Base-by-base conservation (phyloP, 2,113 vertebrate species). In the Lagopus leucura region DNA sequence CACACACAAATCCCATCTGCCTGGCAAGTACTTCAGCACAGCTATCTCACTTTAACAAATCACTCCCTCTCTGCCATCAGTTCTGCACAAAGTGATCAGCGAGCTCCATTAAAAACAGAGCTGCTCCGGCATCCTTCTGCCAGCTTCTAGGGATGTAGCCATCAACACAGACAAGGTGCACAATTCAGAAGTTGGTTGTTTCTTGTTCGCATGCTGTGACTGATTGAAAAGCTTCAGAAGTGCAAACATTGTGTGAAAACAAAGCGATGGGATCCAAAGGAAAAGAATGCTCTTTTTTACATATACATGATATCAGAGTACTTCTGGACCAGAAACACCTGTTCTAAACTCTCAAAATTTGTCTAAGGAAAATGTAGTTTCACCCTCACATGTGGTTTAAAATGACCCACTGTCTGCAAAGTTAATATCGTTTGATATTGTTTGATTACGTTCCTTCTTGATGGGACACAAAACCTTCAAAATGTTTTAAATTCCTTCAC, bases 81-180 rank as follows among this genome's bases (percentile, higher is more conserved):
- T 43, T 80, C 77, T 65, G 36, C 40, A 50, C 2, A 1, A 75
- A 93, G 70, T 10, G 6, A 65, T 67, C 25, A 45, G 76, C 18
- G 40, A 43, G 55, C 24, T 85, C 48, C n/a, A 24, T 36, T 67
- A 19, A 54, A 91, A 83, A 57, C 6, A 61, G 43, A 74, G 58
- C 42, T 75, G 21, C 21, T 47, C 40, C 11, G 19, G 13, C 36
- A 60, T 48, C 32, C 60, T 64, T 91, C 80, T 60, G 38, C 57
- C 28, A 88, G 66, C 30, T 32, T 48, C 40, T 88, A 30, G 45
- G 71, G 18, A 28, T 65, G 75, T n/a, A 83, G 1, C 45, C 40
- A 32, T 3, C 30, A 75, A 1, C 0, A 1, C 42, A 72, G 43
- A 57, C 0, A 13, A 84, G 71, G 47, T 34, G 55, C 34, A 52